Conservation (phyloP, 2,113 vertebrate genomes). For the Crocuta crocuta region DNA sequence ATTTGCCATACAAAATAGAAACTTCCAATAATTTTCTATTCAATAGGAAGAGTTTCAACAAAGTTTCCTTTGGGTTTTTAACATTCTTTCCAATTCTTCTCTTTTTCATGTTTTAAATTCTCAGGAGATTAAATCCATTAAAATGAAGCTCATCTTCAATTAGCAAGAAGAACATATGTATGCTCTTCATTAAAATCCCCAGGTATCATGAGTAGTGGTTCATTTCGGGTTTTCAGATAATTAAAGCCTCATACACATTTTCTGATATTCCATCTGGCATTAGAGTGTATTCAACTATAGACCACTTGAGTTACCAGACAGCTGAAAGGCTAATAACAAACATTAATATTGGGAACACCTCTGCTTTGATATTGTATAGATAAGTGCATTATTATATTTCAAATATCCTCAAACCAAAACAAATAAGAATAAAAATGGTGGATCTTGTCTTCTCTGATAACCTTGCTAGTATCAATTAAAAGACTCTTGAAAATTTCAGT, state of each 20-base stretch:
- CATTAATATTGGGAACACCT: constrained; percentile 66
- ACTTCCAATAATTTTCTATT: constrained; percentile 45
- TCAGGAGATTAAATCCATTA: constrained; percentile 84
- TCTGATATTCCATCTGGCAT: constrained; percentile 84
- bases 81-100: constrained; percentile 78
- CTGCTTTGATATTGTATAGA: constrained; percentile 51
- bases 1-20: not conserved
- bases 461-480: not conserved
- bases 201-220: constrained; percentile 83
- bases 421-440: not conserved
- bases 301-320: constrained; percentile 75
- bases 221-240: constrained; percentile 87
- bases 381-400: constrained; percentile 54
- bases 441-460: not conserved
- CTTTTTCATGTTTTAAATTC: constrained; percentile 78
- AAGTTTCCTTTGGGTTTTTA: constrained; percentile 84
- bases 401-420: constrained; percentile 35
- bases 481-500: not conserved
- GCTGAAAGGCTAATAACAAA: constrained; percentile 81
- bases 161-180: constrained; percentile 88
- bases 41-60: constrained; percentile 71
- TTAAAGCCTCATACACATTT: constrained; percentile 85
- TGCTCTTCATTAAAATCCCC: constrained; percentile 87
- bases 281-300: constrained; percentile 79
- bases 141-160: constrained; percentile 89